Base-by-base conservation (phyloP, 2,113 vertebrate species). In the Trichomycterus rosablanca region DNA sequence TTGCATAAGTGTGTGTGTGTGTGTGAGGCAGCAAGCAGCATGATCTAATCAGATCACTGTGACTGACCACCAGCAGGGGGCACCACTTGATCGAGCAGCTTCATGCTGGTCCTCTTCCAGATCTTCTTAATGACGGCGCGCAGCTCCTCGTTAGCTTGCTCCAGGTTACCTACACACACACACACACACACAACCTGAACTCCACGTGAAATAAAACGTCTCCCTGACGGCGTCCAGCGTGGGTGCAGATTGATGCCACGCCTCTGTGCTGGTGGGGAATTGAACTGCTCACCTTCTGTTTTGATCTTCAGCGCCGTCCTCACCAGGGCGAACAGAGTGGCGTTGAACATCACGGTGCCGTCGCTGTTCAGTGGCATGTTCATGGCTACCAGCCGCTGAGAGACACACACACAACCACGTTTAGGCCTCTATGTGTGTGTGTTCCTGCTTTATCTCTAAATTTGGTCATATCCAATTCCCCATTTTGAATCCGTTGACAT, bases 291-390 rank as follows among this genome's bases (percentile, higher is more conserved):
- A 99, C 96, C 96, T 83, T 99, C 96, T 1, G 96, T 99, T 92
- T 99, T 99, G 78, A 99, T 99, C 85, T 98, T 99, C 52, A 99
- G 83, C 64, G 96, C 94, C 0, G 96, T 99, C 71, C 96, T 91
- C 74, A 99, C 96, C 80, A 99, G 81, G 43, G 96, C 96, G 83
- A 99, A 99, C 54, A 99, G 78, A 22, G 96, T 99, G 60, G 95
- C 96, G 4, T 99, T 99, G 75, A 99, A 99, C 95, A 98, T 97
- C 75, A 99, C 96, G 0, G 96, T 99, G 63, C 96, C 96, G 1
- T 99, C 96, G 35, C 93, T 97, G 84, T 99, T 99, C 32, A 99
- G 89, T 45, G 95, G 96, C 95, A 99, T 99, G 82, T 99, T 99
- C 96, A 99, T 99, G 73, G 95, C 94, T 51, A 99, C 96, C 59